These are phyloP conservation scores for Hypomesus transpacificus DNA, from an alignment of 2,113 vertebrate genomes.

Conservation along the genomic window DNA sequence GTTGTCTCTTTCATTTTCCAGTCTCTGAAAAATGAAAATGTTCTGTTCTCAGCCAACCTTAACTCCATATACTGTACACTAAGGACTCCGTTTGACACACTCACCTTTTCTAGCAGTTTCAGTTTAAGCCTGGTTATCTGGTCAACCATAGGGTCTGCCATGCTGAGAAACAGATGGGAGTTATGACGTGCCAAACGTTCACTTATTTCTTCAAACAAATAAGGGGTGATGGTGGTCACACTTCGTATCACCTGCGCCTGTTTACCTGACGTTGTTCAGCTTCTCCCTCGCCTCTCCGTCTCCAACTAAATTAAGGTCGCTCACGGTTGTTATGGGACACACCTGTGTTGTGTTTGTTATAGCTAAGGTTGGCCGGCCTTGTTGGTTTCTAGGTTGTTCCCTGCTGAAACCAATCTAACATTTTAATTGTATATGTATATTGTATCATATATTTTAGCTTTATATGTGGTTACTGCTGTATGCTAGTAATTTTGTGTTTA, in stretches of 20 bases:
- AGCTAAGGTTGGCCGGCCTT: neutral
- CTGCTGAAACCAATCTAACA: neutral
- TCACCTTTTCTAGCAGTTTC: slow-evolving; percentile 79
- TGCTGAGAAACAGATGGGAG: slow-evolving; percentile 26
- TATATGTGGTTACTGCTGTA: too few species aligned
- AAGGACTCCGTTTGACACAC: neutral
- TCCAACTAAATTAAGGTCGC: slow-evolving; percentile 23
- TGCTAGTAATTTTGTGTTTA: too few species aligned
- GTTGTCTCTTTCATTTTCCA: slow-evolving; percentile 72
- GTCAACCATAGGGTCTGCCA: slow-evolving; percentile 70
- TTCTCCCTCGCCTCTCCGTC: slow-evolving; percentile 13
- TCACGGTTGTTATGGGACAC: slow-evolving; percentile 45
- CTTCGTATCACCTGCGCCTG: neutral
- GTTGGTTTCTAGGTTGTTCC: neutral
- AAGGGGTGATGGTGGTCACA: neutral
- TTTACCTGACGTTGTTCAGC: slow-evolving; percentile 22
- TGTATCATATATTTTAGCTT: too few species aligned
- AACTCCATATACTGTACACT: neutral
- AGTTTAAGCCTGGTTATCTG: slow-evolving; percentile 74
- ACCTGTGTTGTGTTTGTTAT: slow-evolving; percentile 17
- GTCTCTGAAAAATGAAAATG: slow-evolving; percentile 64
- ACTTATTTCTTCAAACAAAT: neutral
- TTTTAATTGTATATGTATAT: neutral
- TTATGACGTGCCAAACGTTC: neutral
- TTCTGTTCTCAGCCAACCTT: neutral